These are phyloP conservation scores for Apis cerana DNA, from an alignment of 1,140 invertebrate genomes.

Conservation along the genomic window DNA sequence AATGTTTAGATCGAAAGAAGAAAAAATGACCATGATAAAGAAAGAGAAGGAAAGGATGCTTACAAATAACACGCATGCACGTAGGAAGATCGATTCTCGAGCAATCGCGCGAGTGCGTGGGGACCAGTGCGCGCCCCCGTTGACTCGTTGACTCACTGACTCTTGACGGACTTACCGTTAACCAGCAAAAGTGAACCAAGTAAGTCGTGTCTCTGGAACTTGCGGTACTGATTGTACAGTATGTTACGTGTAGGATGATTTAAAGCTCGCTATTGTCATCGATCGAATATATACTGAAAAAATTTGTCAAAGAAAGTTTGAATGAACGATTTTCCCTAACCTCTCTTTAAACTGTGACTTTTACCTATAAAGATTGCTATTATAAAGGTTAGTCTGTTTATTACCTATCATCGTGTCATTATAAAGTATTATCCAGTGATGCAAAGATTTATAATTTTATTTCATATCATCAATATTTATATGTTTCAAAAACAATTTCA, in stretches of 20 bases:
- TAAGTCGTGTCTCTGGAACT: constrained; percentile 77
- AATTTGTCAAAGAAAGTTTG: constrained; percentile 50
- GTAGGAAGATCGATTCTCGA: constrained; percentile 61
- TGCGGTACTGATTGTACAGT: constrained; percentile 68
- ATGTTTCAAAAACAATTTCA: no score
- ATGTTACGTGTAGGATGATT: constrained; percentile 53
- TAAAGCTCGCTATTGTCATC: constrained; percentile 50
- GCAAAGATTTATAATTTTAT: no score
- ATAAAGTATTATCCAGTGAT: no score
- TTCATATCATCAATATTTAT: no score
- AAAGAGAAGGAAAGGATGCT: not conserved
- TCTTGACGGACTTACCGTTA: constrained; percentile 76
- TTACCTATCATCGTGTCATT: no score
- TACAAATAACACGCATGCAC: constrained; percentile 26
- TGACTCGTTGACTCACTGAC: constrained; percentile 74
- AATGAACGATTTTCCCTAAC: constrained; percentile 30
- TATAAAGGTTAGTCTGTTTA: no score
- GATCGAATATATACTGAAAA: constrained; percentile 7
- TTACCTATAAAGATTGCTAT: not conserved
- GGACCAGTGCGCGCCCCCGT: constrained; percentile 62
- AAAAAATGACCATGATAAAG: not conserved
- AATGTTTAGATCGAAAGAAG: not conserved
- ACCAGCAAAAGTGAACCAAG: constrained; percentile 76
- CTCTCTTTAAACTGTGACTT: constrained; percentile 20
- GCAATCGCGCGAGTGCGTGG: constrained; percentile 62